A percentile compares a stretch with the other conserved stretches of the same genome.
These are phyloP conservation scores for Beris morrisii DNA, from an alignment of 2,888 invertebrate genomes.

Conservation along the genomic window DNA sequence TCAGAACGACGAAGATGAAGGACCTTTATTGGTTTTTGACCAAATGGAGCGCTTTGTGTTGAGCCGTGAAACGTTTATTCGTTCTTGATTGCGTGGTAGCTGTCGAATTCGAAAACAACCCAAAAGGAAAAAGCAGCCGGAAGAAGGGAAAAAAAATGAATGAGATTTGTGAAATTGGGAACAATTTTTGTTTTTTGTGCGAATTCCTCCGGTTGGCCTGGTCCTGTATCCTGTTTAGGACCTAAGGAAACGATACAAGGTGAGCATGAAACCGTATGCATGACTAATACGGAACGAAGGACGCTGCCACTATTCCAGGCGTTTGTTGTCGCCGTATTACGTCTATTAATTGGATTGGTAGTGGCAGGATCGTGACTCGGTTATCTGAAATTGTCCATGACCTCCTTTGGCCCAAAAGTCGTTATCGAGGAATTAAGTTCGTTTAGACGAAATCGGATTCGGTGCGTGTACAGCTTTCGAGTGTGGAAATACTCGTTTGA, in stretches of 20 bases:
- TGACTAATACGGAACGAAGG: neutral
- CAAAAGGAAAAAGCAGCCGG: constrained; percentile 2
- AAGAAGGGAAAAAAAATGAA: neutral
- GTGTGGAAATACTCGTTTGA: no score
- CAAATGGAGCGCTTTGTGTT: constrained; percentile 11
- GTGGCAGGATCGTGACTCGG: constrained; percentile 1
- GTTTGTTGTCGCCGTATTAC: constrained; percentile 1
- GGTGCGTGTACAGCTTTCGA: neutral
- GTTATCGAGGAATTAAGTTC: neutral
- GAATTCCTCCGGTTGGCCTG: neutral
- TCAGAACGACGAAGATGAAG: constrained; percentile 10
- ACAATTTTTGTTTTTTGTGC: neutral
- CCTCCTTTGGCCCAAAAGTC: constrained; percentile 9
- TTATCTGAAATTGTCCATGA: neutral
- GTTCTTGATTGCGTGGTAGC: constrained; percentile 14
- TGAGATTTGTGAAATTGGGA: neutral
- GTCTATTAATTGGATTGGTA: constrained; percentile 10
- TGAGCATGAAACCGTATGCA: neutral
- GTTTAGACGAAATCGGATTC: neutral
- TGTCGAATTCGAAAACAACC: constrained; percentile 8
- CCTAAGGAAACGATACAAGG: neutral
- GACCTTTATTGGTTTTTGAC: constrained; percentile 6
- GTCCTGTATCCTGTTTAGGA: neutral
- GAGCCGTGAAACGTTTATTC: constrained; percentile 4
- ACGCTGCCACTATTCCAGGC: neutral